Base-by-base conservation (phyloP, 2,113 vertebrate genomes). In the Boulengeromyrus knoepffleri region DNA sequence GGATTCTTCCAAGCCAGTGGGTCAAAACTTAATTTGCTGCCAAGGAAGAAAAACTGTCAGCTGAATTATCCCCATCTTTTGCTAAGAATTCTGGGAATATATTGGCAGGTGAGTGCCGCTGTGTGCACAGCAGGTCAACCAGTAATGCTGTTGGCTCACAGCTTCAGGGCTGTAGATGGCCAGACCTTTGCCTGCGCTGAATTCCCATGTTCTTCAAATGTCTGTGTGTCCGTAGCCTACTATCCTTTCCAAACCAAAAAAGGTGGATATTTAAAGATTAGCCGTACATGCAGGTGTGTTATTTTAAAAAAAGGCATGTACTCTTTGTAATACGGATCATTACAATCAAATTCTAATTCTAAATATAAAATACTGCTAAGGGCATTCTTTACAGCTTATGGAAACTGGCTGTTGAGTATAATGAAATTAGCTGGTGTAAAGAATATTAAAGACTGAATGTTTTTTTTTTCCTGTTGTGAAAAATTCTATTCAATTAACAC, bases 1-100 rank as follows among this genome's bases (percentile, higher is more conserved):
- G 89, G 85, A 90, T 88, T 77, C 89, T 87, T 90, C 89, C 85
- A 87, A 87, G 85, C 89, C 89, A 90, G 52, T 87, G 56, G 46
- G 58, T 88, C 85, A 49, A 77, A 77, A 77, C 85, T 45, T 50
- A 49, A 87, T 66, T 50, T 87, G 27, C 17, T 74, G 85, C 85
- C 56, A 88, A 87, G 56, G 70, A 85, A 87, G n/a, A 39, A 70
- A 87, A 88, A 77, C 56, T 66, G 89, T 90, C 89, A 85, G 39
- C 70, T 24, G 47, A 31, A 27, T 80, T 80, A 80, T 36, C 12
- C 27, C 12, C 47, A 80, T 49, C 3, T 74, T 52, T 77, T 12
- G 53, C 46, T 89, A 49, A 70, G 50, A 83, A 80, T 45, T 36
- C 70, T 52, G 88, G 66, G 31, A 39, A 50, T 31, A 31, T 39